These are phyloP conservation scores for Drosophila sucinea DNA, from an alignment of 1,140 invertebrate species.

Conservation along the genomic window DNA sequence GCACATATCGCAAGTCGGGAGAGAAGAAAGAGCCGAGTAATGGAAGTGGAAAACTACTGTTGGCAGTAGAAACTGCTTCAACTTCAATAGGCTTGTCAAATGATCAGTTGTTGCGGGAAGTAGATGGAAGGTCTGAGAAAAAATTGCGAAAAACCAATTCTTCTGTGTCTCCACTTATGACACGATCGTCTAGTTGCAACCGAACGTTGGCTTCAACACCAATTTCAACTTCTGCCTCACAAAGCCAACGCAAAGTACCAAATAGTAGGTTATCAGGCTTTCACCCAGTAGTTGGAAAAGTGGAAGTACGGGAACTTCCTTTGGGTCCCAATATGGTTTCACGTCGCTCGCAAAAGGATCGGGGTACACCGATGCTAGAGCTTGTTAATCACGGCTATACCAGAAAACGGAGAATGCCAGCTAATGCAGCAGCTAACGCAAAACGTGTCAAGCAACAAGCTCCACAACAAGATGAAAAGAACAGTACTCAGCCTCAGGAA, in stretches of 20 bases:
- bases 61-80: not conserved
- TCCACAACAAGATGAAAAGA: not conserved
- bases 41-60: not conserved
- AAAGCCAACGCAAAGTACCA: not conserved
- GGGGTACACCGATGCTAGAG: not conserved
- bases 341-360: constrained; percentile 7
- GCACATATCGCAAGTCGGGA: not conserved
- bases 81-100: not conserved
- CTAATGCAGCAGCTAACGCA: not conserved
- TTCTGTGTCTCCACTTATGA: not conserved
- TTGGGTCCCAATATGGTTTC: no score
- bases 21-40: not conserved
- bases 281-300: not conserved
- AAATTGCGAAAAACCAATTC: not conserved
- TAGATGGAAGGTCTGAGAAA: constrained; percentile 18
- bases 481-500: not conserved
- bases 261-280: not conserved
- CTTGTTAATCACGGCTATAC: not conserved
- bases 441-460: constrained; percentile 24
- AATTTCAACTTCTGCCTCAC: not conserved
- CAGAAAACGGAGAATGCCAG: constrained; percentile 26
- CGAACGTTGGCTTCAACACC: not conserved
- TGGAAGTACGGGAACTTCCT: not conserved
- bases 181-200: constrained; percentile 1
- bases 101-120: not conserved